Evolutionary conservation across 2,888 invertebrate genomes (phyloP).

Genomic region (Myopa tessellatipennis): DNA sequence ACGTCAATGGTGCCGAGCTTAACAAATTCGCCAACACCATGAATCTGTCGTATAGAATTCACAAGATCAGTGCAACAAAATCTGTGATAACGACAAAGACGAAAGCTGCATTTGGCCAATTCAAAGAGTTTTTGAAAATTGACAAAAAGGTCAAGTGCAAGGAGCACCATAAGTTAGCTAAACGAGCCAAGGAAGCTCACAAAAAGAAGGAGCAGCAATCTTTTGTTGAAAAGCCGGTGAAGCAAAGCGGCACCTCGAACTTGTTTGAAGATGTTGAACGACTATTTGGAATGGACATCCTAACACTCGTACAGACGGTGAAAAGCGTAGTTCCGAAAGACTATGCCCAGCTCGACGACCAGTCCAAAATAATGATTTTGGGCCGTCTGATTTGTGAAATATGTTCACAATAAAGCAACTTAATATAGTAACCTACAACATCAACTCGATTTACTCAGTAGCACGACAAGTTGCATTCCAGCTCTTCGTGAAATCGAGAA

Average conservation of each 20-base stretch:
- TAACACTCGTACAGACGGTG: background rate
- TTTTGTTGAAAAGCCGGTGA: background rate
- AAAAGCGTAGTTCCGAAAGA: background rate
- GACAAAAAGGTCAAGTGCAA: background rate
- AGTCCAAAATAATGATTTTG: background rate
- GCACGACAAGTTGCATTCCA: too few relatives aligned
- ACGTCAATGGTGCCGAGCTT: background rate
- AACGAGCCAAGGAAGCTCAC: background rate
- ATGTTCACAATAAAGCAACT: slow-evolving; percentile 23
- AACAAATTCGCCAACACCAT: background rate
- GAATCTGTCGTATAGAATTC: background rate
- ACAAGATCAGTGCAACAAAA: background rate
- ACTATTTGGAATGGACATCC: background rate
- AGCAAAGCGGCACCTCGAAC: background rate
- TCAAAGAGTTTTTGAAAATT: background rate
- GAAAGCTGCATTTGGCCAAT: background rate
- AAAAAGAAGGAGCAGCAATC: background rate
- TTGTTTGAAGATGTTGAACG: background rate
- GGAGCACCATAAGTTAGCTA: background rate
- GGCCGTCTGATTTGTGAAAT: background rate
- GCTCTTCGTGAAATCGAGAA: too few relatives aligned
- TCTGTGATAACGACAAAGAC: background rate
- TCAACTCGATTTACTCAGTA: too few relatives aligned
- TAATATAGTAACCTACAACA: too few relatives aligned
- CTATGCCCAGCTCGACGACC: background rate